Percentiles rank a stretch among this genome's conserved stretches.
Evolutionary conservation across 2,113 vertebrate species (phyloP).

Genomic region (Plecotus auritus): DNA sequence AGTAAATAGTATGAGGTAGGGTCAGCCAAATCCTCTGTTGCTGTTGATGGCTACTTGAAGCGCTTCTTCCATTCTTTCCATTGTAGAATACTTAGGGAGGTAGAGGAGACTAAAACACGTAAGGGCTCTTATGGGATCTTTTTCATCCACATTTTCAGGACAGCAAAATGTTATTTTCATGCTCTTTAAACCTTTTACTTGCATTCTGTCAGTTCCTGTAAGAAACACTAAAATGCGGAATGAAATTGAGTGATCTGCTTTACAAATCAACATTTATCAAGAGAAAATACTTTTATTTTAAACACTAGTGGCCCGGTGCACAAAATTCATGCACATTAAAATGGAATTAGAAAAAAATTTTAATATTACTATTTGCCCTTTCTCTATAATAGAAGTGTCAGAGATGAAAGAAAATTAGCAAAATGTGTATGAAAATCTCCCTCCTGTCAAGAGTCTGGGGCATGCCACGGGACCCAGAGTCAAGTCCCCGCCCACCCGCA

Average conservation of each 20-base stretch:
- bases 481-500: no score
- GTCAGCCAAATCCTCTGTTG: conserved; percentile 80
- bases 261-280: not conserved
- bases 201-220: conserved; percentile 81
- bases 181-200: conserved; percentile 75
- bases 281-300: not conserved
- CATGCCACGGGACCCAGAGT: no score
- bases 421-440: no score
- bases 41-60: conserved; percentile 80
- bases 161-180: conserved; percentile 78
- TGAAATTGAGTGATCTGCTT: not conserved
- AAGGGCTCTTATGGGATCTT: conserved; percentile 77
- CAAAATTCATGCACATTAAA: no score
- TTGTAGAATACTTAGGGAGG: conserved; percentile 79
- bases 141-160: conserved; percentile 63
- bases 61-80: conserved; percentile 73
- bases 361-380: no score
- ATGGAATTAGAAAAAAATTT: no score
- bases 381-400: no score
- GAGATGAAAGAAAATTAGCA: no score
- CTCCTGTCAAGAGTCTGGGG: no score
- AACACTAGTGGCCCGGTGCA: not conserved
- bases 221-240: conserved; percentile 82
- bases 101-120: conserved; percentile 78
- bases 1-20: not conserved